Base-by-base conservation (phyloP, 1,140 invertebrate species). In the Coenobita brevimanus region DNA sequence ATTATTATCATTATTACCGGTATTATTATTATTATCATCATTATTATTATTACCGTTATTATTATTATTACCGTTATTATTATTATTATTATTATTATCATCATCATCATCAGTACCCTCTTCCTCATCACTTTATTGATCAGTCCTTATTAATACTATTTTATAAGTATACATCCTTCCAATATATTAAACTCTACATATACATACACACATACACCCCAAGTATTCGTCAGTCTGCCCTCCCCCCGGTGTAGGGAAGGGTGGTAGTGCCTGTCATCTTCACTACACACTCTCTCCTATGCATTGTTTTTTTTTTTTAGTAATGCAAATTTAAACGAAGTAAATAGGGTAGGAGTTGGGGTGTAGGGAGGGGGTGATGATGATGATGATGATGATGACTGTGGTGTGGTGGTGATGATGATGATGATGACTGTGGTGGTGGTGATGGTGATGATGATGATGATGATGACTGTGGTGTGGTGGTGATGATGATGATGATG, bases 1-100 rank as follows among this genome's bases (percentile, higher is more conserved):
- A 57, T n/a, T 57, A 57, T n/a, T 57, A 57, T n/a, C n/a, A 57
- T 57, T 57, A 57, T n/a, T 57, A 57, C 54, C 10, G n/a, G 10
- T 57, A 57, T n/a, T 13, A 57, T n/a, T 57, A 57, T n/a, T 57
- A 57, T n/a, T 57, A 57, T n/a, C n/a, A 57, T n/a, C n/a, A 57
- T n/a, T 57, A 57, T n/a, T 57, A 57, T n/a, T 57, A 57, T n/a
- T 57, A 57, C 54, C n/a, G n/a, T n/a, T 57, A 57, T n/a, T 57
- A 57, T n/a, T 57, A 57, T n/a, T 57, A 57, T n/a, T n/a, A 57
- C n/a, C n/a, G n/a, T n/a, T 57, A 57, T n/a, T 57, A 57, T n/a
- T 57, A 57, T n/a, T 57, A 57, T n/a, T 57, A 57, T n/a, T 57
- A 57, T n/a, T 57, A 57, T n/a, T 57, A 57, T n/a, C n/a, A 57